Percentiles rank a stretch among this genome's conserved stretches.
These are phyloP conservation scores for Vespertilio murinus DNA, from an alignment of 2,797 vertebrate species.

Conservation along the genomic window DNA sequence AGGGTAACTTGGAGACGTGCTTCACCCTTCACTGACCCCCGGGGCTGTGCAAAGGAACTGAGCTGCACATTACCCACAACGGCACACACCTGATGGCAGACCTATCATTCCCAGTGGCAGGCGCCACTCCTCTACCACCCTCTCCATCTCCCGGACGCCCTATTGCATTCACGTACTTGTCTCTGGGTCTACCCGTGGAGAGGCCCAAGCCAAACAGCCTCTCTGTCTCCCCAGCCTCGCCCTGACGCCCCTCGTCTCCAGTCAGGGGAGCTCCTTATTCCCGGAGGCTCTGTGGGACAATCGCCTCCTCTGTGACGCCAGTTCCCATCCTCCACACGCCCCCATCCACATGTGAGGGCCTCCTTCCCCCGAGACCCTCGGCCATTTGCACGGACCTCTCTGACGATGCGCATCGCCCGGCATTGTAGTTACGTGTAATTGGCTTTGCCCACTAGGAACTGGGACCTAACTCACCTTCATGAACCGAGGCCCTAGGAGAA, in stretches of 20 bases:
- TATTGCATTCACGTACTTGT: background rate
- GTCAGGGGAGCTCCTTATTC: background rate
- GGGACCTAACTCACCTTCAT: constrained; percentile 1
- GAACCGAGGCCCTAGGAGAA: background rate
- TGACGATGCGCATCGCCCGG: rapidly evolving
- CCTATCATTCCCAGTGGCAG: background rate
- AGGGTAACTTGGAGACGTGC: background rate
- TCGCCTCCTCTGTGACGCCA: background rate
- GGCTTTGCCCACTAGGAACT: background rate
- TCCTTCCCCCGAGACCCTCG: background rate
- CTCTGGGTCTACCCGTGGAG: background rate
- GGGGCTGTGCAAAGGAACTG: background rate
- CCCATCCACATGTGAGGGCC: background rate
- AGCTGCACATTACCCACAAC: background rate
- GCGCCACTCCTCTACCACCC: too few relatives aligned
- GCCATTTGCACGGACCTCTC: background rate
- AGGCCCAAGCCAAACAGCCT: background rate
- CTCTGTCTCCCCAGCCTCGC: background rate
- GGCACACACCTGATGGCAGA: background rate
- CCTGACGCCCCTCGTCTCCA: background rate
- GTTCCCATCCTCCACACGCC: background rate
- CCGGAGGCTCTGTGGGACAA: background rate
- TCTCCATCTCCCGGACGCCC: background rate
- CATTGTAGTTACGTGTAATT: background rate
- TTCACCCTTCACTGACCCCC: background rate